phyloP scores from a whole-genome alignment of 2,113 vertebrate genomes.

The Pristiophorus japonicus region DNA sequence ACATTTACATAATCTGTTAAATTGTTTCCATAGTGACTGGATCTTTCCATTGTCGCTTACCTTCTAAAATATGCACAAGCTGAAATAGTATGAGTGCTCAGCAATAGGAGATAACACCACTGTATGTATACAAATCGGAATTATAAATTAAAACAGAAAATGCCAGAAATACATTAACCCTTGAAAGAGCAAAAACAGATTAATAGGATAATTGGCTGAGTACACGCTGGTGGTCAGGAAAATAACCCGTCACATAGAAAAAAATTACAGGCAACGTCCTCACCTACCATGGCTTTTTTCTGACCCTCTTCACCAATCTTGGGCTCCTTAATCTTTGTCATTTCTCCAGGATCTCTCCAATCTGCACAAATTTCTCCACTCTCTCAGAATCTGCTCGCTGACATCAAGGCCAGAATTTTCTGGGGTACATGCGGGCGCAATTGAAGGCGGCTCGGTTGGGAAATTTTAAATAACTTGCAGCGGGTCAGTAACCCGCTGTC shows the following conservation, averaged over 20 bases:
- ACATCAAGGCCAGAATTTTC: not conserved
- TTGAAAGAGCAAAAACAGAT: not conserved
- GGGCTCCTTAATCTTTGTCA: not conserved
- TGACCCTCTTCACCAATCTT: not conserved
- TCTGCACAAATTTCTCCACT: not conserved
- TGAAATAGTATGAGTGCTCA: not conserved
- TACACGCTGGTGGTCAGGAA: not conserved
- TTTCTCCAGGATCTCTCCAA: not conserved
- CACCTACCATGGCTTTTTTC: not conserved
- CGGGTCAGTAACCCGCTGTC: too few relatives aligned
- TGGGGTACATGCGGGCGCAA: too few relatives aligned
- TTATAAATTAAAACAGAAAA: not conserved
- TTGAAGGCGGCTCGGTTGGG: too few relatives aligned
- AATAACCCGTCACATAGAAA: not conserved
- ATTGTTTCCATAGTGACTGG: conserved; percentile 28
- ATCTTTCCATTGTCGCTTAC: not conserved
- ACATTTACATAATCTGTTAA: conserved; percentile 11
- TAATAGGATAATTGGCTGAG: not conserved
- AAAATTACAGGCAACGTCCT: not conserved
- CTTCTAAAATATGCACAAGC: not conserved
- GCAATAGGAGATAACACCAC: not conserved
- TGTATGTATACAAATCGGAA: not conserved
- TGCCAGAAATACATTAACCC: not conserved
- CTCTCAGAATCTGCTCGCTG: not conserved
- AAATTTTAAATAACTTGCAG: too few relatives aligned